These are phyloP conservation scores for Phytoseiulus persimilis DNA, from an alignment of 2,888 invertebrate species.

Conservation along the genomic window DNA sequence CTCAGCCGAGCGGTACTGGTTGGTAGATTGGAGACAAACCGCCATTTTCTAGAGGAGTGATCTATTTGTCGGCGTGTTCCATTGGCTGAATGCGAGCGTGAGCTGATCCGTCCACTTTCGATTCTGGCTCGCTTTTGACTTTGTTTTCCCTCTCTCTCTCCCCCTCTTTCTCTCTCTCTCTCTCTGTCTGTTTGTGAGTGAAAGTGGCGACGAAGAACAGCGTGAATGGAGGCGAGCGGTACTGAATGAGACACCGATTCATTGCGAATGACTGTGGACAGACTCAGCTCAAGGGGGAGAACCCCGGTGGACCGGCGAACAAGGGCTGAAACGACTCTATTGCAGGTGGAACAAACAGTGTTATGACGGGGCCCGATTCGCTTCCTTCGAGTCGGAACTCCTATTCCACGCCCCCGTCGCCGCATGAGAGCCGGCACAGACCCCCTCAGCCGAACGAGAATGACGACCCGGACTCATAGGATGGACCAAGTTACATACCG, in stretches of 20 bases:
- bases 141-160: too few species aligned
- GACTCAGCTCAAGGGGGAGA: background rate
- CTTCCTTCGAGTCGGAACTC: constrained; percentile 35
- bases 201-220: too few species aligned
- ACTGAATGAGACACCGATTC: too few species aligned
- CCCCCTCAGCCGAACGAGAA: background rate
- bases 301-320: background rate
- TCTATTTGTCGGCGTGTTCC: background rate
- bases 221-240: too few species aligned
- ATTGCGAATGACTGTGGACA: too few species aligned
- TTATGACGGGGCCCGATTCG: constrained; percentile 32
- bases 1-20: constrained; percentile 43
- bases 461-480: background rate
- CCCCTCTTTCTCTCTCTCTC: too few species aligned
- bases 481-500: background rate
- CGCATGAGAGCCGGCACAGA: constrained; percentile 16
- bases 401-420: constrained; percentile 28
- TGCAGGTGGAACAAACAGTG: constrained; percentile 37
- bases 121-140: too few species aligned
- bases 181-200: too few species aligned
- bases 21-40: constrained; percentile 44
- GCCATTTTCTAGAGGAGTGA: constrained; percentile 42
- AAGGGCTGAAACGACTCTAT: background rate
- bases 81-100: background rate
- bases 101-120: background rate